Percentiles rank a stretch among this genome's conserved stretches.
Conservation (phyloP, 2,113 vertebrate species). For the Tragelaphus scriptus region DNA sequence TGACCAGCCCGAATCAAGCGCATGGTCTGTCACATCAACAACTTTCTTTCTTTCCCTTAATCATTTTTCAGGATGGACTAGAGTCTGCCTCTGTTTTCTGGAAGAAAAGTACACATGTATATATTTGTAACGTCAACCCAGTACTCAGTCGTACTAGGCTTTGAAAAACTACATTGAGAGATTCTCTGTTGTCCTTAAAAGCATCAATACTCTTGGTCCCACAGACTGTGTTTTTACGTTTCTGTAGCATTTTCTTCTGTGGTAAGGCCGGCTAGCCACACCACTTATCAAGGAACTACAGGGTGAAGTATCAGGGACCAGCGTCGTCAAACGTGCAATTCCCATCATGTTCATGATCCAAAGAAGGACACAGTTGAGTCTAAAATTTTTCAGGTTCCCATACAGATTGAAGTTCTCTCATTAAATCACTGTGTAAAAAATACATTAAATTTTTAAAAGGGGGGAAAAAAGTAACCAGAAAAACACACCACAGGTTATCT, state of each 20-base stretch:
- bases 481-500: background rate
- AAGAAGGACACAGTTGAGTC: background rate
- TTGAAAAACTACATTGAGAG: background rate
- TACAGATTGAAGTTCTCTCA: background rate
- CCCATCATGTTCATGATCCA: background rate
- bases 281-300: background rate
- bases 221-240: background rate
- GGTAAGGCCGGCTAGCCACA: background rate
- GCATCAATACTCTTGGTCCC: background rate
- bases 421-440: background rate
- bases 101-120: background rate
- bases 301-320: background rate
- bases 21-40: background rate
- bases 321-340: background rate
- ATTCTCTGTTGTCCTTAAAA: background rate
- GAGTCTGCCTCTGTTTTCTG: background rate
- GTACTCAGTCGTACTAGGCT: background rate
- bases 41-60: background rate
- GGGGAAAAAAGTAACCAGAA: background rate
- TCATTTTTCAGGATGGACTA: background rate
- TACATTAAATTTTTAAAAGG: background rate
- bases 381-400: background rate
- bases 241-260: background rate
- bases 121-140: background rate
- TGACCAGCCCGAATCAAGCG: background rate